Percentiles rank a stretch among this genome's conserved stretches.
These are phyloP conservation scores for Smittia sp. DNA, from an alignment of 2,888 invertebrate species.

Conservation along the genomic window DNA sequence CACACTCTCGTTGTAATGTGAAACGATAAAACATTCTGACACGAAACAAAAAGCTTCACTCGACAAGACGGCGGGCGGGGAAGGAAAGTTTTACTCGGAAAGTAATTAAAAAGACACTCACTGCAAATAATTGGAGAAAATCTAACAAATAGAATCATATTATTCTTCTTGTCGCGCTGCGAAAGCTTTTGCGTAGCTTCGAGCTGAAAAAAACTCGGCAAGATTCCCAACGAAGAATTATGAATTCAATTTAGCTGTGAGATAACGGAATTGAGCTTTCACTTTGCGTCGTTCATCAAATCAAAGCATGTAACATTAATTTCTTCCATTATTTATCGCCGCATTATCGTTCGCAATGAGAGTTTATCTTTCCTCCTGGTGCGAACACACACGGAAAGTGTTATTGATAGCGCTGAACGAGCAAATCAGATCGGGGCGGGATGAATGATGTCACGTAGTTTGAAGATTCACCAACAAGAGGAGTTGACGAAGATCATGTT, in stretches of 20 bases:
- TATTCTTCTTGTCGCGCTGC: no score
- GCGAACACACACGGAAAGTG: neutral
- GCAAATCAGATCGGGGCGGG: no score
- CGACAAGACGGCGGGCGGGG: neutral
- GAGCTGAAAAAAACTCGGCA: no score
- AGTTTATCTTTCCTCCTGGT: neutral
- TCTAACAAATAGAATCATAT: neutral
- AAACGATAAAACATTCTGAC: constrained; percentile 3
- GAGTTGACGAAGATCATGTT: no score
- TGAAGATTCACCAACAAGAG: no score
- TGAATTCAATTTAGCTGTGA: neutral
- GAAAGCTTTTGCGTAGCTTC: no score
- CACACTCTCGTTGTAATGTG: neutral
- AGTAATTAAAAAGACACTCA: constrained; percentile 17
- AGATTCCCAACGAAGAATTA: neutral
- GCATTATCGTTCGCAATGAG: neutral
- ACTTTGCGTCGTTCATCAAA: neutral
- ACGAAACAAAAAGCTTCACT: constrained; percentile 12
- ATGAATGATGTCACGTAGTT: no score
- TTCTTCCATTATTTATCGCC: neutral
- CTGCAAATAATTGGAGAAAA: constrained; percentile 5
- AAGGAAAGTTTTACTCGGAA: neutral
- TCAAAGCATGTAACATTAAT: neutral
- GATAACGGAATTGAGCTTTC: neutral
- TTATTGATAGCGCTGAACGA: no score